Evolutionary conservation across 1,140 invertebrate genomes (phyloP), one percentile per base, ranked within the genome.

Genomic region (Acromyrmex echinatior): DNA sequence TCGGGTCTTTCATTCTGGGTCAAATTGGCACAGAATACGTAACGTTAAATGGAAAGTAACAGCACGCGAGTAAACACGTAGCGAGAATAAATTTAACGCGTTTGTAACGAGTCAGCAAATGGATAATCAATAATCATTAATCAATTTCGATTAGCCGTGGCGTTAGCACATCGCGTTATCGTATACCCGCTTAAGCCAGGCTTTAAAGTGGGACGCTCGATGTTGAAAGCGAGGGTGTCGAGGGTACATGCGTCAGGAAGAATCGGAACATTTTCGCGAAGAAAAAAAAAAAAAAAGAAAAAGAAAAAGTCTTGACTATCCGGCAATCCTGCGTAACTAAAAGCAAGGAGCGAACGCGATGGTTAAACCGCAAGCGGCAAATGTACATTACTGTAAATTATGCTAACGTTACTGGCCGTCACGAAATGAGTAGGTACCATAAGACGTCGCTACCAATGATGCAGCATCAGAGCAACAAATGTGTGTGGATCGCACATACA

Each of bases 371-470:
- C 62, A 12, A 53, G n/a, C 60, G 62, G 21, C 45, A 45, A 58
- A 81, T 14, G 16, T 51, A 71, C 77, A 21, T 70, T 58, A 45
- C 49, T 60, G 12, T 49, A 49, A 82, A 82, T 81, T 73, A 81
- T 73, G 35, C 68, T 73, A 81, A 31, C 18, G 16, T 71, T 58
- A 60, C 35, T 73, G 79, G 66, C 66, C 66, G 35, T 73, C 53
- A n/a, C 66, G 79, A 81, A 73, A 66, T 58, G 51, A 81, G 66
- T 79, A 58, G 77, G 28, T 73, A 51, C 79, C 79, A 73, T 53
- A 58, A 73, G 21, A 60, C 35, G 25, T 80, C 49, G 78, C 63
- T 70, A 70, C n/a, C 53, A 56, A 35, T 60, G 66, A 51, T 60
- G 35, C 65, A 71, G 31, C 51, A 39, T 35, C 73, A 45, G 53